These are phyloP conservation scores for Patella ulyssiponensis DNA, from an alignment of 2,888 invertebrate genomes.

Conservation along the genomic window DNA sequence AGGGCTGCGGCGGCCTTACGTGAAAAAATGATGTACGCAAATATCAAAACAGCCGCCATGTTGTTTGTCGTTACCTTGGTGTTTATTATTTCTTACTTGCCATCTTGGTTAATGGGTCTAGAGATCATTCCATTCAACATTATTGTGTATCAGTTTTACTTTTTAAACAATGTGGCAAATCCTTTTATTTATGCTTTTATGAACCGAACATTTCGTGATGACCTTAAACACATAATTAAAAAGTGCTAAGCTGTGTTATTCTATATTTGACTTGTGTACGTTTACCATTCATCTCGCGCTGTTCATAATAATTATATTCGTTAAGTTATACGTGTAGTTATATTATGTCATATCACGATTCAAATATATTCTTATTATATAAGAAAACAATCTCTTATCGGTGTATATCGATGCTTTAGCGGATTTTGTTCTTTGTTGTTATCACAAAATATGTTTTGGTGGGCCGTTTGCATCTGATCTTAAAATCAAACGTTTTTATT, in stretches of 20 bases:
- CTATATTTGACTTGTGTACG: too few relatives aligned
- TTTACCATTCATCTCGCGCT: too few relatives aligned
- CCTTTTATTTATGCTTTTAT: slow-evolving; percentile 71
- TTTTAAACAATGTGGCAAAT: slow-evolving; percentile 70
- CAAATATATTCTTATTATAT: too few relatives aligned
- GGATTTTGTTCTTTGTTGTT: too few relatives aligned
- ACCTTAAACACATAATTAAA: slow-evolving; percentile 44
- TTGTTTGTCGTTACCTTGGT: slow-evolving; percentile 70
- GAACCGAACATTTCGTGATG: slow-evolving; percentile 69
- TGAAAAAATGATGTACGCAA: slow-evolving; percentile 59
- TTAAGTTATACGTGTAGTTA: too few relatives aligned
- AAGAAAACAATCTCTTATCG: too few relatives aligned
- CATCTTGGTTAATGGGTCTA: slow-evolving; percentile 68
- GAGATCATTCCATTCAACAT: slow-evolving; percentile 54
- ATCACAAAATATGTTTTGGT: too few relatives aligned
- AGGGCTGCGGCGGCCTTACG: slow-evolving; percentile 46
- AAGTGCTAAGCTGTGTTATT: slow-evolving; percentile 1
- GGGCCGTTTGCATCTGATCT: too few relatives aligned
- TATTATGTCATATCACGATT: too few relatives aligned
- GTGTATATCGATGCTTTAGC: too few relatives aligned
- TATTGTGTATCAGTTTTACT: slow-evolving; percentile 69
- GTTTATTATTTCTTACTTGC: slow-evolving; percentile 69
- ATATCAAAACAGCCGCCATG: slow-evolving; percentile 70
- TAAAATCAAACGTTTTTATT: too few relatives aligned
- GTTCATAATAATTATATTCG: too few relatives aligned